Evolutionary conservation across 2,888 invertebrate genomes (phyloP), one percentile per base, ranked within the genome.

Genomic region (Hemistola chrysoprasaria): DNA sequence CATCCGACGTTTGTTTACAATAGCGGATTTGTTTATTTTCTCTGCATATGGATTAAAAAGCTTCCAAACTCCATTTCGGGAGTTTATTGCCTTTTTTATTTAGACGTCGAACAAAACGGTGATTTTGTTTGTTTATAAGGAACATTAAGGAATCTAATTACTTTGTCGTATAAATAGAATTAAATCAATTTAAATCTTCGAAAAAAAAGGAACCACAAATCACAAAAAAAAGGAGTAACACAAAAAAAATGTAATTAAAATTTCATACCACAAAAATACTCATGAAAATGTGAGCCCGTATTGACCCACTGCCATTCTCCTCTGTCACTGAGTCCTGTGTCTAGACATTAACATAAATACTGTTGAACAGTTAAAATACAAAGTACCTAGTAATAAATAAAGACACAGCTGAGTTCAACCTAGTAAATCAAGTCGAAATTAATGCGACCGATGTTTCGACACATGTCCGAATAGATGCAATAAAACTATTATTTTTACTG

Each of bases 11-110:
- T 71, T 88, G 87, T 87, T 86, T 87, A 87, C 72, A 80, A 71
- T 72, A 73, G 50, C 51, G 47, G 66, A 67, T 66, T 71, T 86
- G 87, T 87, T 87, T 88, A 83, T 88, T 87, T 85, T 82, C 62
- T 53, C 78, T 80, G 67, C 77, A 77, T 85, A 85, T 85, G 84
- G 84, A 87, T 85, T 87, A 86, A 87, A 87, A 86, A 85, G 84
- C 83, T 79, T 63, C 76, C 70, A 68, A 79, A 78, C 65, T 75
- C 75, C 76, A 77, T 84, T 77, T 64, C 50, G 53, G 73, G 71
- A 68, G 57, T 83, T 83, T 77, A 83, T 78, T 50, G 63, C 63
- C 53, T 62, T 63, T 72, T 75, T 72, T 67, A 69, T 75, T 76
- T 77, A 55, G 55, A 48, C 50, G 36, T 52, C 46, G 38, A 50